phyloP scores from a whole-genome alignment of 2,113 vertebrate species.

The Entelurus aequoreus region DNA sequence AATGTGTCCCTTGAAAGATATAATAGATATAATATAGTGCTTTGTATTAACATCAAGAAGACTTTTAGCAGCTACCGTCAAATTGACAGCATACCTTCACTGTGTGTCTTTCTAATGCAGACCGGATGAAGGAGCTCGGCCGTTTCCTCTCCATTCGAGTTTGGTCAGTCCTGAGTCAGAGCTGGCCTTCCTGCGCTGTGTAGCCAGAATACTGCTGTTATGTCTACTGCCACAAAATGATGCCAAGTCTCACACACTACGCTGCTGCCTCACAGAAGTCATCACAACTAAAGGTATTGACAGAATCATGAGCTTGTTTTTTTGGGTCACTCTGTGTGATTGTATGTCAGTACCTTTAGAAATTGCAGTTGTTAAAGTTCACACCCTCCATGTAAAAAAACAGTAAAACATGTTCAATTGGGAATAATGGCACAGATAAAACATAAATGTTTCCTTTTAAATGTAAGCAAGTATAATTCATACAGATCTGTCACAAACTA shows the following conservation, averaged over 20 bases:
- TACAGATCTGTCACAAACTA: too few relatives aligned
- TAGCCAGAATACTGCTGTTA: slow-evolving; percentile 85
- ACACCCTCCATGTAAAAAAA: not conserved
- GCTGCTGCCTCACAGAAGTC: slow-evolving; percentile 91
- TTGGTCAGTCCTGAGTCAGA: slow-evolving; percentile 84
- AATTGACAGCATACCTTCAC: not conserved
- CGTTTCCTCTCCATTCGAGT: slow-evolving; percentile 86
- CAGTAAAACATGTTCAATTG: too few relatives aligned
- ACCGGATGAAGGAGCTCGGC: slow-evolving; percentile 82
- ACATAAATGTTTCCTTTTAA: too few relatives aligned
- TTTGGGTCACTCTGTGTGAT: not conserved
- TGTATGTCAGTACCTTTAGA: not conserved
- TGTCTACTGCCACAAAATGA: slow-evolving; percentile 89
- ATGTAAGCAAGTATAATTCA: too few relatives aligned
- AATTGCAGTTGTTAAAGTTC: not conserved
- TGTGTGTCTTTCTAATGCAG: slow-evolving; percentile 56
- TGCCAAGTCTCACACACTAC: slow-evolving; percentile 84
- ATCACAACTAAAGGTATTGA: slow-evolving; percentile 87
- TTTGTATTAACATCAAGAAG: not conserved
- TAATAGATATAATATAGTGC: not conserved
- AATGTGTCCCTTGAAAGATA: not conserved
- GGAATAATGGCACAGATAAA: too few relatives aligned
- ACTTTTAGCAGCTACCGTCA: not conserved
- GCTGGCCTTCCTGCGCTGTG: slow-evolving; percentile 86
- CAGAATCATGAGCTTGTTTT: not conserved